These are phyloP conservation scores for Drosophila pectinifera DNA, from an alignment of 1,140 invertebrate species.

Conservation along the genomic window DNA sequence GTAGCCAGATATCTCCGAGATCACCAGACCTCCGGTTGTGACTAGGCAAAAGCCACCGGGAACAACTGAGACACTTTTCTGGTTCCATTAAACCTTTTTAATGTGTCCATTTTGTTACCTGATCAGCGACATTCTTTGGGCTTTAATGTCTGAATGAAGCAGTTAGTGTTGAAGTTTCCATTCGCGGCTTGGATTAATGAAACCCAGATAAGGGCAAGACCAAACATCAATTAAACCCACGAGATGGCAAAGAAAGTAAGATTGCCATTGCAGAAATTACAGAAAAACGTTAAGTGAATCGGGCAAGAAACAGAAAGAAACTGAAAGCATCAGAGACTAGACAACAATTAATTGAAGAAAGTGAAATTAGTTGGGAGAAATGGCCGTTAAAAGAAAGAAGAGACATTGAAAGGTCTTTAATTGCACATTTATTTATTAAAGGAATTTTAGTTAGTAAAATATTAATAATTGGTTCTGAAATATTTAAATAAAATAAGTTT, in stretches of 20 bases:
- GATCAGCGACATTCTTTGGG: slow-evolving; percentile 12
- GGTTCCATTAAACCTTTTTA: slow-evolving; percentile 7
- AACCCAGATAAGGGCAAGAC: slow-evolving; percentile 13
- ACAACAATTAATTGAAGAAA: slow-evolving; percentile 25
- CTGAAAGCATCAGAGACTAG: background rate
- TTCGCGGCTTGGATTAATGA: slow-evolving; percentile 3
- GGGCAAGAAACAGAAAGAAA: slow-evolving; percentile 21
- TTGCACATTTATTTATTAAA: background rate
- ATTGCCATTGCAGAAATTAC: slow-evolving; percentile 18
- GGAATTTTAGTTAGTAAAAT: background rate
- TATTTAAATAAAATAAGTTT: background rate
- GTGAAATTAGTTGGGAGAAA: slow-evolving; percentile 20
- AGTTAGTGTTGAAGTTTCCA: slow-evolving; percentile 1
- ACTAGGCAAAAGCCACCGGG: slow-evolving; percentile 14
- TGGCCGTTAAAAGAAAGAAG: background rate
- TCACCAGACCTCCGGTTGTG: slow-evolving; percentile 23
- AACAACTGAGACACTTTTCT: slow-evolving; percentile 9
- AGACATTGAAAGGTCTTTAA: background rate
- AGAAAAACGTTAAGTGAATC: slow-evolving; percentile 7
- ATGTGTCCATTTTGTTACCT: slow-evolving; percentile 1
- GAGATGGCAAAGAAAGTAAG: slow-evolving; percentile 24
- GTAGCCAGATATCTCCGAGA: slow-evolving; percentile 29
- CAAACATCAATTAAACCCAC: slow-evolving; percentile 25
- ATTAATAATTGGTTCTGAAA: background rate
- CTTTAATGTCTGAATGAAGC: background rate